Evolutionary conservation across 2,113 vertebrate species (phyloP).

Genomic region (Syngnathus scovelli): DNA sequence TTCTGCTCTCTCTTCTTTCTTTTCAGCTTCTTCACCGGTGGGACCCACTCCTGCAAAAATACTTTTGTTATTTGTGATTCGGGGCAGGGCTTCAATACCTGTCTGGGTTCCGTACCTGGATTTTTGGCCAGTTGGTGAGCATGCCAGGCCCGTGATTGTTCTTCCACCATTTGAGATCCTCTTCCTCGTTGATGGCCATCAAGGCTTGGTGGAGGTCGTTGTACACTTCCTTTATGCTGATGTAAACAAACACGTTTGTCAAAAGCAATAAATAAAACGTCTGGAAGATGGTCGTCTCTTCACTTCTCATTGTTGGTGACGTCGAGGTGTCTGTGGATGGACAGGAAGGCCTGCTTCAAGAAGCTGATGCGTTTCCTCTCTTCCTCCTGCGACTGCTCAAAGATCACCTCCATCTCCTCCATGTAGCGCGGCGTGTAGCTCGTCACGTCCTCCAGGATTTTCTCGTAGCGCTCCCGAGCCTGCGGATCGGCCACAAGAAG

Average conservation of each 20-base stretch:
- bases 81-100: no score
- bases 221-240: conserved; percentile 75
- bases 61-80: not conserved
- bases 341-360: conserved; percentile 75
- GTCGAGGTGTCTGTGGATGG: conserved; percentile 78
- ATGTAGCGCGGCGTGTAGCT: conserved; percentile 79
- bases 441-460: conserved; percentile 73
- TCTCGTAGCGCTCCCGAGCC: conserved; percentile 73
- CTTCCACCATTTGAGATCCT: conserved; percentile 80
- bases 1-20: conserved; percentile 66
- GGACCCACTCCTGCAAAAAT: conserved; percentile 72
- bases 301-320: conserved; percentile 77
- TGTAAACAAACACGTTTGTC: not conserved
- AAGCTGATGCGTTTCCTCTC: conserved; percentile 79
- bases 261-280: not conserved
- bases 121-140: conserved; percentile 76
- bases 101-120: conserved; percentile 57
- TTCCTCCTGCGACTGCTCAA: conserved; percentile 79
- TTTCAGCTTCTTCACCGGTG: conserved; percentile 71
- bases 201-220: conserved; percentile 75
- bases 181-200: conserved; percentile 71
- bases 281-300: not conserved
- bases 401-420: conserved; percentile 84
- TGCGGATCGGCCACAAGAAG: conserved; percentile 26
- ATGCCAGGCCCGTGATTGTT: conserved; percentile 76